Conservation (phyloP, 2,797 vertebrate species). For the Cynopterus sphinx region DNA sequence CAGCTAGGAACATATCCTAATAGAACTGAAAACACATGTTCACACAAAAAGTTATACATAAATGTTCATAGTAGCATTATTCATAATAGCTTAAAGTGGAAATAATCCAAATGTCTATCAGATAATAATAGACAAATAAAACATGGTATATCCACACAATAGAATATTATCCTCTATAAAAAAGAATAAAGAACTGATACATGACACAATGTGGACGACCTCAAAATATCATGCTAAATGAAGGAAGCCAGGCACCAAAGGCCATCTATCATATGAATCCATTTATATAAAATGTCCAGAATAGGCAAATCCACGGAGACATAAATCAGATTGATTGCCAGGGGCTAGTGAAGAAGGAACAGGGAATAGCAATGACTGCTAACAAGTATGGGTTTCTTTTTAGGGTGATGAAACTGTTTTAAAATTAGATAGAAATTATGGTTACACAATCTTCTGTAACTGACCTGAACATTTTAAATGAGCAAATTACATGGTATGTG, state of each 20-base stretch:
- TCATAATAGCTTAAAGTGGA: neutral
- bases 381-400: neutral
- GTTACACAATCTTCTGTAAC: neutral
- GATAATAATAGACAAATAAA: neutral
- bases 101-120: neutral
- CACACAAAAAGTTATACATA: neutral
- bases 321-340: neutral
- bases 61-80: neutral
- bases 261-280: neutral
- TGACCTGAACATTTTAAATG: neutral
- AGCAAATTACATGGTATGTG: neutral
- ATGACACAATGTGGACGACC: neutral
- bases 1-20: neutral
- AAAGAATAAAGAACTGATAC: neutral
- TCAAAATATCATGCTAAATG: neutral
- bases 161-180: neutral
- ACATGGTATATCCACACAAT: neutral
- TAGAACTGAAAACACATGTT: conserved; percentile 5
- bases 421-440: neutral
- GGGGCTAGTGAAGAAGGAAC: neutral
- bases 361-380: neutral
- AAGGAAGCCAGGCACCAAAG: neutral
- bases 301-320: neutral
- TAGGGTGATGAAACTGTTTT: neutral
- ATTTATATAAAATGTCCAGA: neutral